phyloP scores from a whole-genome alignment of 2,888 invertebrate genomes.

The Cephus runcator region DNA sequence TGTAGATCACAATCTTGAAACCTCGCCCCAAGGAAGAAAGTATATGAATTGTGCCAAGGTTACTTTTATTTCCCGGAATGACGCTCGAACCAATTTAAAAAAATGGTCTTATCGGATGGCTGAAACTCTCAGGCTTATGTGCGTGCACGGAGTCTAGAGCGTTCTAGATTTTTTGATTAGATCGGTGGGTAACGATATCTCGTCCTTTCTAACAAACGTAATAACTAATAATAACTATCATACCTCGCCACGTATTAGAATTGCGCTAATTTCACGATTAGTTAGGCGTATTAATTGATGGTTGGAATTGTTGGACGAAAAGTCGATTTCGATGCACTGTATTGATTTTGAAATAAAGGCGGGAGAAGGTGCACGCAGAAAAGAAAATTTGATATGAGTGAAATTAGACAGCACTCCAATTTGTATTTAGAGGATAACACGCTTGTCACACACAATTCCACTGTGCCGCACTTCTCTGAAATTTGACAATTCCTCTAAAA shows the following conservation, averaged over 20 bases:
- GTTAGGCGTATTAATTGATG: not conserved
- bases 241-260: not conserved
- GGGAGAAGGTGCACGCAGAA: not conserved
- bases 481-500: not conserved
- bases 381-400: not conserved
- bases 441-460: constrained; percentile 22
- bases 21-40: constrained; percentile 5
- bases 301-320: not conserved
- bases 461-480: constrained; percentile 14
- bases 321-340: not conserved
- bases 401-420: not conserved
- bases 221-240: not conserved
- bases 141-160: not conserved
- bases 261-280: not conserved
- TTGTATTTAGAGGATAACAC: not conserved
- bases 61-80: not conserved
- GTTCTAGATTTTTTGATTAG: not conserved
- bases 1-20: not conserved
- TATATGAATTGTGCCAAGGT: not conserved
- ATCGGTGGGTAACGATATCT: not conserved
- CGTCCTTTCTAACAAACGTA: not conserved
- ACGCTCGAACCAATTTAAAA: not conserved
- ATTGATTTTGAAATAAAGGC: not conserved
- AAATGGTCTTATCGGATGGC: not conserved
- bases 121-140: not conserved